Base-by-base conservation (phyloP, 2,888 invertebrate species). In the Leptodirus hochenwartii region DNA sequence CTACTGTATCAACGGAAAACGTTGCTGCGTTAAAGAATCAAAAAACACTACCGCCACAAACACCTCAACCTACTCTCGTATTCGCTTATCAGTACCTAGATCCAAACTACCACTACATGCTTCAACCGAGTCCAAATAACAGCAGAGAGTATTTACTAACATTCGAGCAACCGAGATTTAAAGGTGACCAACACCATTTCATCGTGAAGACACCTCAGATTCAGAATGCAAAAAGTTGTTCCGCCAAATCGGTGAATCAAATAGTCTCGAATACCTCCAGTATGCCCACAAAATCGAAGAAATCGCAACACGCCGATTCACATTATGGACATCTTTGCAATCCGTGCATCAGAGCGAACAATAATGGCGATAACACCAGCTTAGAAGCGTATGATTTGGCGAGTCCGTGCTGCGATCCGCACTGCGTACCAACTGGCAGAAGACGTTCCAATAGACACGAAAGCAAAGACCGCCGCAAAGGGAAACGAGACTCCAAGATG, bases 331-430 rank as follows among this genome's bases (percentile, higher is more conserved):
- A 74, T 41, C 62, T 72, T 8, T 79, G 78, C 45, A 68, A 73
- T 43, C 76, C 79, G 1, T 79, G 79, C 41, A 59, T 77, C 46
- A 71, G 73, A 2, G 61, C 66, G 9, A 61, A 59, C 32, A 49
- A 43, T 29, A 67, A 66, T 46, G 68, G 66, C 41, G 82, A 80
- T 41, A 75, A 74, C 34, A 74, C 74, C 25, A 84, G 81, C 44
- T 58, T 84, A 30, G 84, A 84, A 49, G 84, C 82, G 3, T 85
- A 85, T 42, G 84, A 84, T 48, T 57, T 84, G 27, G 84, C 84
- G 1, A 80, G 81, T 47, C 80, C 82, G 1, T 84, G 84, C 47
- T 84, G 84, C 50, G 80, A 82, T 50, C 77, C 82, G 0, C 77
- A 81, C 41, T 85, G 82, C 47, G 80, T 84, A 27, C 82, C 84